These are phyloP conservation scores for Glossophaga mutica DNA, from an alignment of 2,797 vertebrate species.

Conservation along the genomic window DNA sequence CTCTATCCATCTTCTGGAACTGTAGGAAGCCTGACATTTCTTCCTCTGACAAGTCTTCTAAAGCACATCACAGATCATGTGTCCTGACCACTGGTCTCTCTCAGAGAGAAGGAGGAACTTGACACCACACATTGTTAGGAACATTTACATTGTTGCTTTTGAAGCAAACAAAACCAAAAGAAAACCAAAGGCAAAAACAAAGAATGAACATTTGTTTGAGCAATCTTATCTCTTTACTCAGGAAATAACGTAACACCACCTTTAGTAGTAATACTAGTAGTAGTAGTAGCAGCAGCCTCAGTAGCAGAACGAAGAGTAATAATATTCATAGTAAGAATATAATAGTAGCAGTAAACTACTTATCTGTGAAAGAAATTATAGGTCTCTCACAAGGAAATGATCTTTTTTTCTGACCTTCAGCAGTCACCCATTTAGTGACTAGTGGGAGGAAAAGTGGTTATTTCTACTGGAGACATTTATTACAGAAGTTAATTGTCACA, in stretches of 20 bases:
- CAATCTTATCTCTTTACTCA: background rate
- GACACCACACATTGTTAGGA: background rate
- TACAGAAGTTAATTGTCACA: background rate
- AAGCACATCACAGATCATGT: background rate
- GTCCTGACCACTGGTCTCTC: background rate
- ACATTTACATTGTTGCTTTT: background rate
- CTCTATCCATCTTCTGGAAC: background rate
- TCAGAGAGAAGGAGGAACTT: background rate
- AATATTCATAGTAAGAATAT: background rate
- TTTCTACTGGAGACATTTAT: constrained; percentile 22
- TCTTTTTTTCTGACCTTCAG: background rate
- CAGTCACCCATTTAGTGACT: background rate
- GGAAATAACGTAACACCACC: background rate
- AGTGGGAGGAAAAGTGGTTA: background rate
- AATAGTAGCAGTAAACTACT: background rate
- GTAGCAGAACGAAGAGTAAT: background rate
- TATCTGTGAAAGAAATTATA: background rate
- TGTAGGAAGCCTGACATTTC: background rate
- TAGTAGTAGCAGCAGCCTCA: background rate
- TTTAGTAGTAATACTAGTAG: no score
- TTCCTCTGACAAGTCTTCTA: background rate
- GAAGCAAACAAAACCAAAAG: background rate
- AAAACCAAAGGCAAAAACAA: background rate
- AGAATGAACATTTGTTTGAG: background rate
- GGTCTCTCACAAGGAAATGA: background rate